A percentile compares a stretch with the other conserved stretches of the same genome.
Evolutionary conservation across 1,140 invertebrate genomes (phyloP).

Genomic region (Anoplophora glabripennis): DNA sequence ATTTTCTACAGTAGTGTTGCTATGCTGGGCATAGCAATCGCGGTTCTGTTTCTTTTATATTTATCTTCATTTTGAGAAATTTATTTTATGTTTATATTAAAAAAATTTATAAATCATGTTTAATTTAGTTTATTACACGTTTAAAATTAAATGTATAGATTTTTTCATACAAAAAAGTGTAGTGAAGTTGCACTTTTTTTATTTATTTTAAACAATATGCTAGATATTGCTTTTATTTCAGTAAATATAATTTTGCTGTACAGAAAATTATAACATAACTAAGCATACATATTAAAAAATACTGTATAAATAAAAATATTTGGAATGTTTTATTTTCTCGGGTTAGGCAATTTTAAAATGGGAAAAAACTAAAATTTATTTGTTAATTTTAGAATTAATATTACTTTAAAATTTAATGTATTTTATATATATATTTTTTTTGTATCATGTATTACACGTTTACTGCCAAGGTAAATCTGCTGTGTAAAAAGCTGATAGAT

Average conservation of each 20-base stretch:
- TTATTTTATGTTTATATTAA: neutral
- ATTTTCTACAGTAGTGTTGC: too few relatives aligned
- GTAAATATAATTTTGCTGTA: conserved; percentile 5
- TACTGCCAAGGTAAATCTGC: conserved; percentile 6
- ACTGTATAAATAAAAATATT: conserved; percentile 2
- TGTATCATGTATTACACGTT: conserved; percentile 14
- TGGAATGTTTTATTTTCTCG: conserved; percentile 8
- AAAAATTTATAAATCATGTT: conserved; percentile 1
- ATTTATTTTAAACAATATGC: conserved; percentile 6
- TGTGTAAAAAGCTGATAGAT: too few relatives aligned
- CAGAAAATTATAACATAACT: conserved; percentile 1
- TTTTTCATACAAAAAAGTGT: conserved; percentile 1
- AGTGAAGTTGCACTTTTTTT: neutral
- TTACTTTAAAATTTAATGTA: conserved; percentile 7
- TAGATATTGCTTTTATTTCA: conserved; percentile 1
- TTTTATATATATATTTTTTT: conserved; percentile 5
- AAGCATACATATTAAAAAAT: conserved; percentile 9
- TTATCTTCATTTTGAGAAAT: too few relatives aligned
- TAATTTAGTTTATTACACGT: neutral
- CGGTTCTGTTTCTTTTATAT: too few relatives aligned
- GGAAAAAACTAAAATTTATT: conserved; percentile 15
- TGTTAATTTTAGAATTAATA: conserved; percentile 7
- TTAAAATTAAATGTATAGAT: neutral
- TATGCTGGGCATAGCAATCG: too few relatives aligned
- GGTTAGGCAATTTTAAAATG: conserved; percentile 8